Evolutionary conservation across 2,113 vertebrate genomes (phyloP), one percentile per base, ranked within the genome.

Genomic region (Hyperopisus bebe): DNA sequence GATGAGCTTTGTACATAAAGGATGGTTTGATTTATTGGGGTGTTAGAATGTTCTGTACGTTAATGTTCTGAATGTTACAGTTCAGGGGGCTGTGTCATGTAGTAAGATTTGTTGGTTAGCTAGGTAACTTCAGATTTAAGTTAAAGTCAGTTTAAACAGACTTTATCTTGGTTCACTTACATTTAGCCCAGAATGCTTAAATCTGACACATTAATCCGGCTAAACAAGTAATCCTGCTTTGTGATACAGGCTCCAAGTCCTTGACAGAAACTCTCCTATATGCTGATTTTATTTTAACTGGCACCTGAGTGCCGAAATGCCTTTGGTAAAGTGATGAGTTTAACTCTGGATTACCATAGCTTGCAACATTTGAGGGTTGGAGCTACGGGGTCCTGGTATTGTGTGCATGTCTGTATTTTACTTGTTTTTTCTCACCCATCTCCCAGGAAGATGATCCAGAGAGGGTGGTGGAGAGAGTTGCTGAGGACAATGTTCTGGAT

Each of bases 381-480:
- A 13, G 62, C 10, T 70, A 10, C n/a, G 3, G 10, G 62, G 9
- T 31, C 27, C n/a, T 31, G 62, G n/a, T 35, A 4, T n/a, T 53
- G 10, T 84, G 1, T 7, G 80, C 6, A 90, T 89, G 24, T 15
- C 17, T 3, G 0, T 87, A 0, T 87, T 17, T 87, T 58, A 42
- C 31, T 39, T 87, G 15, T 53, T 35, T 44, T 53, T 88, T 46
- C 17, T 77, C 55, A 53, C 35, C 11, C 86, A 6, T 93, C 88
- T 50, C 24, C 42, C n/a, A 98, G 97, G 97, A 96, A 27, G 97
- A 97, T 90, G 95, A 96, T 53, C 97, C 97, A 0, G 94, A 94
- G 92, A 95, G 93, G 89, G 96, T 98, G 89, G 97, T 95, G 35
- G 93, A 97, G 87, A 94, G 94, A 50, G 96, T 98, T 4, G 96